A percentile compares a stretch with the other conserved stretches of the same genome.
These are phyloP conservation scores for Eulemur mongoz DNA, from an alignment of 2,797 vertebrate genomes.

Conservation along the genomic window DNA sequence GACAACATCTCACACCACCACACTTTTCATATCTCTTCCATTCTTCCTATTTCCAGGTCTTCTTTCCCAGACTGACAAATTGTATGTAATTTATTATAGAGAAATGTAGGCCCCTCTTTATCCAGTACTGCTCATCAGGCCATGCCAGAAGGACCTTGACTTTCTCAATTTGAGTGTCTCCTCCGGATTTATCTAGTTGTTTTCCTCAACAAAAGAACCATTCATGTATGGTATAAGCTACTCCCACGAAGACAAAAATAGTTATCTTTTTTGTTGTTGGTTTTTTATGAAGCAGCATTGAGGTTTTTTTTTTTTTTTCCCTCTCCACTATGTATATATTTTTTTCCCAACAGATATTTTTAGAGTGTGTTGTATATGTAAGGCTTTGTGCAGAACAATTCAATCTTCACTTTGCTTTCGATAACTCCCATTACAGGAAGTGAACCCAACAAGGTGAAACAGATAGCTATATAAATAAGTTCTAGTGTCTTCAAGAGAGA, in stretches of 20 bases:
- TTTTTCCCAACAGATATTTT: conserved; percentile 18
- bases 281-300: not conserved
- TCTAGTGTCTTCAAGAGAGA: not conserved
- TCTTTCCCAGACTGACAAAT: not conserved
- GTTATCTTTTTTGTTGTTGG: not conserved
- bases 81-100: not conserved
- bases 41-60: not conserved
- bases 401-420: conserved; percentile 27
- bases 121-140: not conserved
- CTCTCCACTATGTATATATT: not conserved
- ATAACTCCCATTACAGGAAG: not conserved
- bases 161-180: not conserved
- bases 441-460: not conserved
- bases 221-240: not conserved
- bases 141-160: not conserved
- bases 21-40: not conserved
- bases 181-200: not conserved
- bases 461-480: not conserved
- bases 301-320: too few species aligned
- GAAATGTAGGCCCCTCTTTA: not conserved
- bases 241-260: not conserved
- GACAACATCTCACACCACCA: not conserved
- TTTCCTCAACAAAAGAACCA: conserved; percentile 42
- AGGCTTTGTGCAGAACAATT: not conserved
- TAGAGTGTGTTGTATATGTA: not conserved